A percentile compares a stretch with the other conserved stretches of the same genome.
These are phyloP conservation scores for Acanthochromis polyacanthus DNA, from an alignment of 2,113 vertebrate genomes.

Conservation along the genomic window DNA sequence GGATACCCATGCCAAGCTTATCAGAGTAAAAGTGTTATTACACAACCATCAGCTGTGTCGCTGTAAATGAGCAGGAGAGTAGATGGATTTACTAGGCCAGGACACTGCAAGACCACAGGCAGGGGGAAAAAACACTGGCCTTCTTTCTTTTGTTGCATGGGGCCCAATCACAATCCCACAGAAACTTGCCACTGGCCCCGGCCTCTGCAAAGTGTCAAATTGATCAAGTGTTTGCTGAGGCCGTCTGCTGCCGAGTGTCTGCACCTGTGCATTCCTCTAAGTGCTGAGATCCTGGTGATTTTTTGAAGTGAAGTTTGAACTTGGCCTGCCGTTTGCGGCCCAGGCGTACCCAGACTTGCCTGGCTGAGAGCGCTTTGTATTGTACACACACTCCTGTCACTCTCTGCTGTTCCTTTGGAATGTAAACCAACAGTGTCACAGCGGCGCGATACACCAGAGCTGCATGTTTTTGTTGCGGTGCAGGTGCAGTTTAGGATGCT, in stretches of 20 bases:
- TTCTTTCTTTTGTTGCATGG: conserved; percentile 55
- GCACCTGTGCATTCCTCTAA: conserved; percentile 80
- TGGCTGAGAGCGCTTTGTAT: conserved; percentile 58
- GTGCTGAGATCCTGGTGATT: conserved; percentile 44
- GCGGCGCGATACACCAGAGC: conserved; percentile 1
- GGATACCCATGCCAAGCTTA: conserved; percentile 67
- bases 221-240: conserved; percentile 64
- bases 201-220: conserved; percentile 58
- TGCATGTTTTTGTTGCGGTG: conserved; percentile 39
- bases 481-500: conserved; percentile 54
- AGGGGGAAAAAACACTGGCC: conserved; percentile 1
- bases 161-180: conserved; percentile 43
- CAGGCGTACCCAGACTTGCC: conserved; percentile 76
- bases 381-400: conserved; percentile 70
- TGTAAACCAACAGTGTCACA: conserved; percentile 67
- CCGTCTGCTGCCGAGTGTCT: conserved; percentile 67
- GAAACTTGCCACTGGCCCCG: conserved; percentile 50
- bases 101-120: conserved; percentile 11
- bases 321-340: conserved; percentile 63
- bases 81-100: conserved; percentile 32
- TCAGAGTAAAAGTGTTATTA: conserved; percentile 74
- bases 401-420: conserved; percentile 66
- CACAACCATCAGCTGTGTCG: conserved; percentile 74
- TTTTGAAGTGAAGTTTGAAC: conserved; percentile 65
- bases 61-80: conserved; percentile 46